phyloP scores from a whole-genome alignment of 2,888 invertebrate species.

The Gerosis bhagava region DNA sequence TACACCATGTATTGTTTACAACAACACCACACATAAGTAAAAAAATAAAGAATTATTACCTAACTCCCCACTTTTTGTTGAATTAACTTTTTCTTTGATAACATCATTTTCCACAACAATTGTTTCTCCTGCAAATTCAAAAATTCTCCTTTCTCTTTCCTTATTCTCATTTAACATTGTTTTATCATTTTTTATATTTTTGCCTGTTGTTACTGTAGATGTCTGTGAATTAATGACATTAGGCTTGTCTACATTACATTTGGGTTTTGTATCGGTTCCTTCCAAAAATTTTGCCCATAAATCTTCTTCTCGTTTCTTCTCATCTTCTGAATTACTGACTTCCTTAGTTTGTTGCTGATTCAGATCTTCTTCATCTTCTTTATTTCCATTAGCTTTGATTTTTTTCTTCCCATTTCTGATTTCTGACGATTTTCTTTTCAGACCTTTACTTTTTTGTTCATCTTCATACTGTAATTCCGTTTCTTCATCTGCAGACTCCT shows the following conservation, averaged over 20 bases:
- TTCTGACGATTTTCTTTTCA: no score
- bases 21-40: no score
- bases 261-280: conserved; percentile 82
- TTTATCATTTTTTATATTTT: conserved; percentile 26
- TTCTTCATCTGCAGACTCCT: conserved; percentile 85
- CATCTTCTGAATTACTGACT: conserved; percentile 79
- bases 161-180: conserved; percentile 61
- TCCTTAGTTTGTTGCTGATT: no score
- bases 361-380: conserved; percentile 48
- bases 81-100: conserved; percentile 66
- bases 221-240: conserved; percentile 27
- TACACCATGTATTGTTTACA: no score
- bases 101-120: conserved; percentile 78
- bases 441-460: conserved; percentile 53
- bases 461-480: conserved; percentile 81
- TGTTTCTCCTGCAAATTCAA: conserved; percentile 95
- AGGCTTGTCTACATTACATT: conserved; percentile 41
- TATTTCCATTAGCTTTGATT: conserved; percentile 42
- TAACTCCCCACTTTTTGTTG: conserved; percentile 49
- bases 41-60: conserved; percentile 41
- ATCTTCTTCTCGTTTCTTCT: conserved; percentile 88
- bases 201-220: conserved; percentile 13
- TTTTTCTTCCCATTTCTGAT: no score
- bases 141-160: conserved; percentile 85
- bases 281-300: conserved; percentile 91